Conservation (phyloP, 2,888 invertebrate genomes). For the Capitulum mitella region DNA sequence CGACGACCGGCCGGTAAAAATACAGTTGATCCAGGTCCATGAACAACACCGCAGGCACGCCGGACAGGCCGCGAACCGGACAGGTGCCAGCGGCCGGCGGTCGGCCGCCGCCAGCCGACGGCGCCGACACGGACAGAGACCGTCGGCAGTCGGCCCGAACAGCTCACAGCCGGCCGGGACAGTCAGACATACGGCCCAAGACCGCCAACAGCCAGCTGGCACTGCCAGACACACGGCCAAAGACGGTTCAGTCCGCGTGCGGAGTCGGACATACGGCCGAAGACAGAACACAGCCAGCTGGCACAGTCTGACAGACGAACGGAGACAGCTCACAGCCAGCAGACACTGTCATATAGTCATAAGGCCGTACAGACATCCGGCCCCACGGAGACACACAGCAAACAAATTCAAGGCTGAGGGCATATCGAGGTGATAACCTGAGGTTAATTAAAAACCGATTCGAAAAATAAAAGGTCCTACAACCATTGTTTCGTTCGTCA, state of each 20-base stretch:
- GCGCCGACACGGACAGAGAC: not conserved
- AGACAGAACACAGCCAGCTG: not conserved
- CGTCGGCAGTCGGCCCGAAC: not conserved
- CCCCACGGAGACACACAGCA: too few relatives aligned
- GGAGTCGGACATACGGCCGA: too few relatives aligned
- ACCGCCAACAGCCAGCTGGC: too few relatives aligned
- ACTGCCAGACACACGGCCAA: too few relatives aligned
- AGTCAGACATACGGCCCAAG: too few relatives aligned
- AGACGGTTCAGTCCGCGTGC: too few relatives aligned
- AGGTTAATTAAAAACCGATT: not conserved
- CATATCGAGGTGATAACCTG: not conserved
- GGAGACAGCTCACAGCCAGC: not conserved
- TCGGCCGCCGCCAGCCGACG: not conserved
- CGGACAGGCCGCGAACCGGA: not conserved
- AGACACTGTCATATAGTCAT: not conserved
- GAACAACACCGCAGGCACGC: not conserved
- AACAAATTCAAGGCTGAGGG: too few relatives aligned
- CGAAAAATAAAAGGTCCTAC: not conserved
- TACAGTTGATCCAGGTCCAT: constrained; percentile 18
- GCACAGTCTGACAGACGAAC: too few relatives aligned
- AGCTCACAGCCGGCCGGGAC: too few relatives aligned
- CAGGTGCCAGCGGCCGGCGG: not conserved
- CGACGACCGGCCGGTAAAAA: not conserved
- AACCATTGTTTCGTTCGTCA: too few relatives aligned
- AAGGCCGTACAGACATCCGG: too few relatives aligned